phyloP scores from a whole-genome alignment of 2,888 invertebrate genomes.

The Charanyca ferruginea region DNA sequence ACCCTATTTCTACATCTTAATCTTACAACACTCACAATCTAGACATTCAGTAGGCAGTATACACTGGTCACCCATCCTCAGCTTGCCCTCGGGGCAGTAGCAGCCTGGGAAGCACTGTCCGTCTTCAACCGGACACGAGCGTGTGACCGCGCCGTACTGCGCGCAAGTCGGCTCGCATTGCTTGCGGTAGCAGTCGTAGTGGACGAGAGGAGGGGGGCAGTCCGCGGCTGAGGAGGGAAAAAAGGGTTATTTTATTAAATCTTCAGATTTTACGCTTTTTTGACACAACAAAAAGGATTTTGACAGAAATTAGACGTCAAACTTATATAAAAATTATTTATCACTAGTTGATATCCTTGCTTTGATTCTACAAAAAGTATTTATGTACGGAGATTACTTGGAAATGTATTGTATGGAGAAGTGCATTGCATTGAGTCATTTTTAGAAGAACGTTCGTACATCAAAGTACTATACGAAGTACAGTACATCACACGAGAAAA shows the following conservation, averaged over 20 bases:
- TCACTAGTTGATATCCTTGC: too few relatives aligned
- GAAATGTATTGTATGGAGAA: too few relatives aligned
- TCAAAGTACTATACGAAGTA: too few relatives aligned
- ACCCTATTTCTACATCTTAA: too few relatives aligned
- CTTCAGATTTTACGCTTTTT: not conserved
- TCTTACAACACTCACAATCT: conserved; percentile 92
- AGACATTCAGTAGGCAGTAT: conserved; percentile 93
- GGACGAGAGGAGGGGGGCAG: conserved; percentile 95
- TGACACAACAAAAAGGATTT: too few relatives aligned
- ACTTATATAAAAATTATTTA: too few relatives aligned
- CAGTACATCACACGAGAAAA: too few relatives aligned
- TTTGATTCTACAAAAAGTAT: too few relatives aligned
- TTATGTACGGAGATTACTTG: too few relatives aligned
- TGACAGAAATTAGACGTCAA: too few relatives aligned
- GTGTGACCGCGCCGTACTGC: conserved; percentile 83
- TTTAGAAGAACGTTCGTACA: too few relatives aligned
- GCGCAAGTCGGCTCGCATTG: conserved; percentile 95
- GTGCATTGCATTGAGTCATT: too few relatives aligned
- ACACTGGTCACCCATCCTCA: conserved; percentile 93
- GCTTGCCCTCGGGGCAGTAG: conserved; percentile 94
- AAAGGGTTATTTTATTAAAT: not conserved
- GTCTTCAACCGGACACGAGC: conserved; percentile 91
- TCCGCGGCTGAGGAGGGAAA: conserved; percentile 89
- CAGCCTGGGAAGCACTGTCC: conserved; percentile 96
- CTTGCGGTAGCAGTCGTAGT: conserved; percentile 95